These are phyloP conservation scores for Drosophila cardini DNA, from an alignment of 1,140 invertebrate species.

Conservation along the genomic window DNA sequence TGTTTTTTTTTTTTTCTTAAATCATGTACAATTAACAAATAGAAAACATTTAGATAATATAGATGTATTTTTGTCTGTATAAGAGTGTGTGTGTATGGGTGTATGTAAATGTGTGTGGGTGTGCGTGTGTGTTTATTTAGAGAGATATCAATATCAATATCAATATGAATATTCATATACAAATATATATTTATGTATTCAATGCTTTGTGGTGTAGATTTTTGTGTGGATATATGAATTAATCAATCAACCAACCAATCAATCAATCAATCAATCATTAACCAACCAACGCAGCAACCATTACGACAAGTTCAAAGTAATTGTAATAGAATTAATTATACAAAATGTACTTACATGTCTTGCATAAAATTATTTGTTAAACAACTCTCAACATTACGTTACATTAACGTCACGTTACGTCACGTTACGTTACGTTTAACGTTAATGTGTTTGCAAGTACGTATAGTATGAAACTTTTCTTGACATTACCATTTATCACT, in stretches of 20 bases:
- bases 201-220: conserved; percentile 48
- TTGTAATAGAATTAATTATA: conserved; percentile 75
- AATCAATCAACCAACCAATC: conserved; percentile 71
- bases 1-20: conserved; percentile 23
- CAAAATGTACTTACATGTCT: conserved; percentile 84
- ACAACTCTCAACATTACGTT: conserved; percentile 63
- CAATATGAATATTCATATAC: too few species aligned
- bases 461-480: conserved; percentile 63
- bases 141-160: conserved; percentile 54
- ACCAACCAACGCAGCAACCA: conserved; percentile 84
- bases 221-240: conserved; percentile 56
- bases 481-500: conserved; percentile 40
- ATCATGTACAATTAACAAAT: conserved; percentile 68
- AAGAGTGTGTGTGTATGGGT: conserved; percentile 26
- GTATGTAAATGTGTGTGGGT: conserved; percentile 23
- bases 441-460: conserved; percentile 74
- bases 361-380: conserved; percentile 56
- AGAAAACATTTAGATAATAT: conserved; percentile 73
- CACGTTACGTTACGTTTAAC: conserved; percentile 36
- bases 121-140: conserved; percentile 39
- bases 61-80: conserved; percentile 35
- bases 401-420: conserved; percentile 46
- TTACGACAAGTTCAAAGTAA: conserved; percentile 84
- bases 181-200: conserved; percentile 56
- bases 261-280: conserved; percentile 75